Evolutionary conservation across 2,888 invertebrate genomes (phyloP).

Genomic region (Lasioglossum figueresi): DNA sequence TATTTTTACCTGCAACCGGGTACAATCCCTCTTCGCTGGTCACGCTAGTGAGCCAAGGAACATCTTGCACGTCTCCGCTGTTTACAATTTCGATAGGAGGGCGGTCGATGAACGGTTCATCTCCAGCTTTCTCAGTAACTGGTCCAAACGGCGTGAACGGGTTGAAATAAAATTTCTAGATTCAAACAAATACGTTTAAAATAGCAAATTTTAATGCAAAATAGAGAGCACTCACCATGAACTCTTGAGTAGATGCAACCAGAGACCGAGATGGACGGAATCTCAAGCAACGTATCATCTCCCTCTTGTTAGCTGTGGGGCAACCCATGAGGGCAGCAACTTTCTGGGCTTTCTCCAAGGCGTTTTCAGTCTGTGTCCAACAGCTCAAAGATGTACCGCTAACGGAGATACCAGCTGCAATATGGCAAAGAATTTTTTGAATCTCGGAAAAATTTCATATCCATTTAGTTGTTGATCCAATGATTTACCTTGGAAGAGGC

Average conservation of each 20-base stretch:
- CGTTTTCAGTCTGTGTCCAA: constrained; percentile 77
- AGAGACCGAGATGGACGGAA: constrained; percentile 87
- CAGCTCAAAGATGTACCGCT: constrained; percentile 89
- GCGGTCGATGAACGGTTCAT: constrained; percentile 88
- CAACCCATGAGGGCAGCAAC: constrained; percentile 88
- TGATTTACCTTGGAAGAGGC: constrained; percentile 79
- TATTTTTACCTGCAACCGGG: constrained; percentile 87
- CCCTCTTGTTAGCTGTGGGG: constrained; percentile 84
- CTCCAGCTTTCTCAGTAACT: constrained; percentile 87
- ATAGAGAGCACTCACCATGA: constrained; percentile 84
- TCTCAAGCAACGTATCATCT: constrained; percentile 88
- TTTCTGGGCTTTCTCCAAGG: constrained; percentile 86
- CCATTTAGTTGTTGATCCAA: background rate
- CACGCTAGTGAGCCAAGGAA: constrained; percentile 89
- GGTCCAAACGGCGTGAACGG: constrained; percentile 91
- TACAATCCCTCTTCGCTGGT: constrained; percentile 90
- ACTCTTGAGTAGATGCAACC: constrained; percentile 86
- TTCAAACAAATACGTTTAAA: background rate
- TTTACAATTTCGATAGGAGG: constrained; percentile 88
- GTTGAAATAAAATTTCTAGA: constrained; percentile 83
- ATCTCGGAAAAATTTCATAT: background rate
- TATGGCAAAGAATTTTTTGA: background rate
- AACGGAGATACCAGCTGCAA: constrained; percentile 87
- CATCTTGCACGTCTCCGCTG: constrained; percentile 86
- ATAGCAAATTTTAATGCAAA: background rate